Conservation (phyloP, 2,888 invertebrate genomes). For the Leucophora obtusa region DNA sequence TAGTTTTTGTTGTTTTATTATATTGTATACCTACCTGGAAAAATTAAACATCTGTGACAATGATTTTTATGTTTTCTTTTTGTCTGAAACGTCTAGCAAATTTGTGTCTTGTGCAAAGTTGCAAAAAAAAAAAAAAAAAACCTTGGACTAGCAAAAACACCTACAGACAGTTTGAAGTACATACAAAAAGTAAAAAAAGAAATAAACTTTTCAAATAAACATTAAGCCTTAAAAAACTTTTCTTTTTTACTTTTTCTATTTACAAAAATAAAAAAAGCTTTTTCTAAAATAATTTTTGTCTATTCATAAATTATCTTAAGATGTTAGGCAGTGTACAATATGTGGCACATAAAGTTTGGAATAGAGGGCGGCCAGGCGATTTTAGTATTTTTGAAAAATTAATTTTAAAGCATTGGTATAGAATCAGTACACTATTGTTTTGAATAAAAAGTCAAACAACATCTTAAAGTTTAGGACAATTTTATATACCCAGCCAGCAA, state of each 20-base stretch:
- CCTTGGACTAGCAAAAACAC: constrained; percentile 16
- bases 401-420: no score
- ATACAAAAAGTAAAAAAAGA: constrained; percentile 10
- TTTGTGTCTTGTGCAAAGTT: constrained; percentile 28
- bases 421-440: no score
- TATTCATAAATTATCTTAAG: constrained; percentile 45
- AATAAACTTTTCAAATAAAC: constrained; percentile 47
- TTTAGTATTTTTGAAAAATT: no score
- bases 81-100: constrained; percentile 31
- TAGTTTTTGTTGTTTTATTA: constrained; percentile 11
- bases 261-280: constrained; percentile 7
- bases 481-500: no score
- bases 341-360: neutral
- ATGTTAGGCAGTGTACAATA: constrained; percentile 6
- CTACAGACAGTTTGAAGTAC: constrained; percentile 43
- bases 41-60: constrained; percentile 63
- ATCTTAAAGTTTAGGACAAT: no score
- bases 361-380: no score
- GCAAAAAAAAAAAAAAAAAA: constrained; percentile 5
- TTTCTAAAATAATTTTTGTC: constrained; percentile 30
- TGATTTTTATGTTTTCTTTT: constrained; percentile 52
- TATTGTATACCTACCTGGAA: constrained; percentile 5
- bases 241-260: neutral
- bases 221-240: constrained; percentile 39
- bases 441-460: no score